Base-by-base conservation (phyloP, 2,113 vertebrate species). In the Galeopterus variegatus region DNA sequence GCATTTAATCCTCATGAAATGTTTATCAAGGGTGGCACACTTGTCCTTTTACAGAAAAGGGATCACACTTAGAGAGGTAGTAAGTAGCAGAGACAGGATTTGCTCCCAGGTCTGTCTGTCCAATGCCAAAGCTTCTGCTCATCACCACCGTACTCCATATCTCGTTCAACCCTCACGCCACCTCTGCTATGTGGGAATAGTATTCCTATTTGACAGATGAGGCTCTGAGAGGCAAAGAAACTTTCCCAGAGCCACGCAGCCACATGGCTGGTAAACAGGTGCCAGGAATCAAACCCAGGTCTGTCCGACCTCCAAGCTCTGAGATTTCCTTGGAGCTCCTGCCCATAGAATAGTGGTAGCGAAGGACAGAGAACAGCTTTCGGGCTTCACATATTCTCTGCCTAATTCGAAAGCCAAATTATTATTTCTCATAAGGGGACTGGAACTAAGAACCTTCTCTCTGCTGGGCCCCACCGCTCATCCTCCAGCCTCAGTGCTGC, bases 391-490 rank as follows among this genome's bases (percentile, higher is more conserved):
- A 6, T 50, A 13, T 56, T 56, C 62, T 92, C 45, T 67, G 87
- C 76, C 96, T 95, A 97, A 94, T 52, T 95, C 94, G 64, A 89
- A 98, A 79, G 33, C 50, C 97, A 69, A 60, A 76, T 96, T 54
- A 72, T 24, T 94, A 62, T 88, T 81, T 96, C 91, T 87, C 90
- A 28, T 84, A 83, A 70, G 85, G 23, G 90, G 36, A 10, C 12
- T 8, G 88, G 79, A 67, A 23, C 93, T 73, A 6, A 4, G 87
- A 73, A 73, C 93, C 64, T 95, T 93, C 12, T 45, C 75, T 96
- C 94, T 73, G 58, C 69, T 45, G 56, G 64, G 52, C 82, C 10
- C 65, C 36, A 36, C 17, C 67, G 3, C 41, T 82, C 77, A 23
- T 28, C 75, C 69, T 4, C 79, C 76, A 81, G 72, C 88, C 9